Base-by-base conservation (phyloP, 2,888 invertebrate genomes). In the Morpho deidamia region DNA sequence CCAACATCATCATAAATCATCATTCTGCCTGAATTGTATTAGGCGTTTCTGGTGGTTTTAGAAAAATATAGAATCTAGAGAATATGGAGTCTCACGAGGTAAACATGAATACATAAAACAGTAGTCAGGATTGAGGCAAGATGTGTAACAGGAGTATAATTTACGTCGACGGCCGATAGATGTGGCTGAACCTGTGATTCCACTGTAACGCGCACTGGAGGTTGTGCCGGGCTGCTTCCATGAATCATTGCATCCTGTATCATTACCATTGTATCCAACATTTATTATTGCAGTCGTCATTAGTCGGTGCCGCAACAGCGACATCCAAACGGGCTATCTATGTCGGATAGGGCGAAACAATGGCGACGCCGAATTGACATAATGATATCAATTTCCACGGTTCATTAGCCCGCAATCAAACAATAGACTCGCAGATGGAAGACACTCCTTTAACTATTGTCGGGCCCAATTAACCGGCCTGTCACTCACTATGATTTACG, bases 401-500 rank as follows among this genome's bases (percentile, higher is more conserved):
- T 62, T 63, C 71, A 69, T 70, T 67, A 66, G 65, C 53, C 60
- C 51, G 43, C 41, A 57, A 59, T 52, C 64, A 55, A 63, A 65
- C 62, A 61, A 63, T 60, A 47, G 58, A 42, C 53, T 48, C 53
- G 52, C 51, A 54, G 57, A 62, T 51, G 59, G 53, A 23, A 55
- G 55, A 47, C 61, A 49, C 56, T 51, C 56, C 56, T 52, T 58
- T 50, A 39, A 46, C 57, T 54, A 56, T 55, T 48, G 57, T 49
- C 56, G 58, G 62, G 53, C 65, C 62, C 66, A 67, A 68, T 70
- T 67, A 70, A 60, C 59, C 65, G 53, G 59, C 45, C 68, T 70
- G 75, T 71, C 74, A 68, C 59, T 74, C 70, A 69, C 70, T 68
- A 70, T 71, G 63, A 64, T 60, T 65, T 63, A 64, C 72, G 71